Evolutionary conservation across 2,888 invertebrate species (phyloP), one percentile per base, ranked within the genome.

Genomic region (Catocala sponsa): DNA sequence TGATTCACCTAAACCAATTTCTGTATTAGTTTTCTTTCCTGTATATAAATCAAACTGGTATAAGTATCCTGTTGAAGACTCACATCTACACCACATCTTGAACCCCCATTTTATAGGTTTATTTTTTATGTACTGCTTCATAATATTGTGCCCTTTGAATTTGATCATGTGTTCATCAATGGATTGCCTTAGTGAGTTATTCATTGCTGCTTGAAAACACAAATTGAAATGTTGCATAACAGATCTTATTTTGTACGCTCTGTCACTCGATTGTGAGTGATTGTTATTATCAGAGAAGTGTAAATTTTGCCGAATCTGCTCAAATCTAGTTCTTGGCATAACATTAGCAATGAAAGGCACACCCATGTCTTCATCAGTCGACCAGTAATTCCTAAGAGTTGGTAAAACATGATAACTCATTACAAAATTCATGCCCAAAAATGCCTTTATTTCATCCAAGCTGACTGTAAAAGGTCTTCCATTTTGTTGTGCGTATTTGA

Each of bases 21-120:
- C 41, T 12, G 61, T 67, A 58, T 51, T 70, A 52, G 55, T 62
- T 43, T 55, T 73, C 60, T 73, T 76, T 15, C 77, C 74, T 15
- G 74, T 71, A 55, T 76, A 78, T 12, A 78, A 35, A 33, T 79
- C 46, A 56, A 74, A 79, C 35, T 73, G 50, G 49, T 68, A 79
- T 50, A 79, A 46, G 55, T 73, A 80, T 25, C 76, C 78, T 42
- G 67, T 73, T n/a, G 55, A 15, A 12, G 64, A 50, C 64, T 79
- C 78, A 53, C 67, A 70, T 25, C 76, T 63, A 13, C 66, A 68
- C 80, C 79, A 82, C 13, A 71, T 58, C 46, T 82, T 79, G 65
- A 63, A 79, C 5, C 77, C 80, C 13, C 79, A 42, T 66, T 78
- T 80, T 15, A 79, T 74, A 2, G 77, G 78, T 47, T 82, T 82